Base-by-base conservation (phyloP, 2,888 invertebrate genomes). In the Eilema caniola region DNA sequence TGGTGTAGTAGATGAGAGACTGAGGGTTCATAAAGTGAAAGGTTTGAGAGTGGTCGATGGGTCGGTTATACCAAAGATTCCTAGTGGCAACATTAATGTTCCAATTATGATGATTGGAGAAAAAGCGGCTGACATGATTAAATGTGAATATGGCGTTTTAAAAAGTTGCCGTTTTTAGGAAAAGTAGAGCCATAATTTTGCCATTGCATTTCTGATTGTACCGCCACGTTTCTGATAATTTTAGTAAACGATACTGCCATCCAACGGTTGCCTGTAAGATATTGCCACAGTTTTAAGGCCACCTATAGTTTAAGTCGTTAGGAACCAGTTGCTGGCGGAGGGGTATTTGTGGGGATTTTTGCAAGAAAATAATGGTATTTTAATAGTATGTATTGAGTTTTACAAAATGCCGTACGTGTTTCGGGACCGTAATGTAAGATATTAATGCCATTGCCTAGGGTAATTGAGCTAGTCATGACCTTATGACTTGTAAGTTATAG, bases 81-180 rank as follows among this genome's bases (percentile, higher is more conserved):
- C 92, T 0, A 93, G 95, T 75, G 95, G 91, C 0, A 94, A 95
- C 65, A 92, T 92, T 0, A 94, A 95, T 67, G 87, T 91, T 2
- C 92, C 93, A 8, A 86, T 89, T 0, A 94, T 95, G 85, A 94
- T 95, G 94, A 89, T 95, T 33, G 95, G 93, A 0, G 95, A 95
- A 79, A 91, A 91, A 73, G 92, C 90, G 2, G 89, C 93, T 11
- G 95, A 95, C 84, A 85, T 94, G 73, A 94, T 95, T 63, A 94
- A 94, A 72, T 84, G 82, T 75, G 90, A 93, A 41, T 68, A 85
- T 68, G 72, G 72, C 3, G 28, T 66, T 23, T 68, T 71, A 2
- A 57, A 56, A 20, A 25, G 53, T 5, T 31, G n/a, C 14, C 28
- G 4, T 33, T 33, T 33, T 56, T 33, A 33, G 31, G 12, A 2